phyloP scores from a whole-genome alignment of 2,888 invertebrate species.

The Eupithecia insigniata region DNA sequence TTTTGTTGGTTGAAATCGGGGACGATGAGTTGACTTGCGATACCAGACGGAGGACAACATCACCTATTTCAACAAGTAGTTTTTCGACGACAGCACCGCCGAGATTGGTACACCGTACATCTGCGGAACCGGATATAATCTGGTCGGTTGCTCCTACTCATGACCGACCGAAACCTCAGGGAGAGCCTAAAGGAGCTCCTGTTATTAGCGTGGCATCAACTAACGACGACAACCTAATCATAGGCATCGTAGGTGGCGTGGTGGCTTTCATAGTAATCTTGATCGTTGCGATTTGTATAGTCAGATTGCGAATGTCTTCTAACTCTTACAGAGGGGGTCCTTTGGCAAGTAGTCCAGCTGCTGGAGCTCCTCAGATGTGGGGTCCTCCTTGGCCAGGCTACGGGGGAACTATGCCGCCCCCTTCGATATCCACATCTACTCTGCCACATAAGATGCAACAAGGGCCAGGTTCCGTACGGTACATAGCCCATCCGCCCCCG shows the following conservation, averaged over 20 bases:
- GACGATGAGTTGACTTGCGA: slow-evolving; percentile 94
- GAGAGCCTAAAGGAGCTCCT: slow-evolving; percentile 85
- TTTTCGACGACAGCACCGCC: slow-evolving; percentile 76
- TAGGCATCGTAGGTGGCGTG: slow-evolving; percentile 96
- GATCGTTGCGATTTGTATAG: slow-evolving; percentile 94
- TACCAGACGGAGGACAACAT: slow-evolving; percentile 82
- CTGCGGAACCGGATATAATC: slow-evolving; percentile 93
- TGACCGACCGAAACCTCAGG: slow-evolving; percentile 83
- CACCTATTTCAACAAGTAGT: slow-evolving; percentile 66
- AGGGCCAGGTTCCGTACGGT: slow-evolving; percentile 80
- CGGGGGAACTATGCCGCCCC: slow-evolving; percentile 85
- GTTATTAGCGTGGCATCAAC: slow-evolving; percentile 84
- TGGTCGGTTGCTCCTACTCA: slow-evolving; percentile 93
- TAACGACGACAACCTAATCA: slow-evolving; percentile 95
- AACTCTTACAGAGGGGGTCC: slow-evolving; percentile 88
- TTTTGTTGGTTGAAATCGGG: slow-evolving; percentile 88
- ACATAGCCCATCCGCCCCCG: slow-evolving; percentile 85
- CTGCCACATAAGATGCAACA: slow-evolving; percentile 87
- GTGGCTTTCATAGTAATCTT: slow-evolving; percentile 95
- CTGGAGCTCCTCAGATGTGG: slow-evolving; percentile 85
- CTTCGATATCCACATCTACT: slow-evolving; percentile 86
- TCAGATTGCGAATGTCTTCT: slow-evolving; percentile 88
- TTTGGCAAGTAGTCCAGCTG: slow-evolving; percentile 85
- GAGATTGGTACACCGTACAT: slow-evolving; percentile 84
- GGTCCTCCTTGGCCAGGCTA: slow-evolving; percentile 83